Percentiles rank a stretch among this genome's conserved stretches.
phyloP scores from a whole-genome alignment of 2,113 vertebrate species.

The Bos indicus region DNA sequence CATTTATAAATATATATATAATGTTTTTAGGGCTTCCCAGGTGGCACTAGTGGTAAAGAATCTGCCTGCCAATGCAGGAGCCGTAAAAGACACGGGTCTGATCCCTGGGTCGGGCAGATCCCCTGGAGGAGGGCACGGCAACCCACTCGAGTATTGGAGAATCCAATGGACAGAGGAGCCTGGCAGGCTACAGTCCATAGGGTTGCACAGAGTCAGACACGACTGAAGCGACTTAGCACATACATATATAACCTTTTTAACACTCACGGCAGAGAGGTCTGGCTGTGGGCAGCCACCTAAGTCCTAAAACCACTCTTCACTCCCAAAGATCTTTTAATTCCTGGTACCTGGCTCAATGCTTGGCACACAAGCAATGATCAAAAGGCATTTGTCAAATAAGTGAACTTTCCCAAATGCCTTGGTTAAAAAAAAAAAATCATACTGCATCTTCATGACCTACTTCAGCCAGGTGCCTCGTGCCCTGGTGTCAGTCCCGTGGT shows the following conservation, averaged over 20 bases:
- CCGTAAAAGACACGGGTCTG: neutral
- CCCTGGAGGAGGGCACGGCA: neutral
- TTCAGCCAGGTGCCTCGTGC: neutral
- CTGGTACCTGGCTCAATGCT: neutral
- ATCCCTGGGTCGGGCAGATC: neutral
- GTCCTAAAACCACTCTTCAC: neutral
- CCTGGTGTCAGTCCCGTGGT: neutral
- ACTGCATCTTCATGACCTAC: neutral
- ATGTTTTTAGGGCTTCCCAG: neutral
- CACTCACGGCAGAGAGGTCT: neutral
- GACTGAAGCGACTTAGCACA: neutral
- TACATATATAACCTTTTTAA: neutral
- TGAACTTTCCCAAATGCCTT: neutral
- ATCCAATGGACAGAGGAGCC: neutral
- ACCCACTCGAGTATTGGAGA: neutral
- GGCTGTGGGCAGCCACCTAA: neutral
- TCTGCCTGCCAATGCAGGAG: neutral
- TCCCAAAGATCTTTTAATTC: neutral
- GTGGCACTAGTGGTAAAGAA: neutral
- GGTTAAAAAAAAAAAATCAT: neutral
- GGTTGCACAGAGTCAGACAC: neutral
- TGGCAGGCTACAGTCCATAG: neutral
- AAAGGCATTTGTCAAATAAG: neutral
- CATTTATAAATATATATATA: neutral
- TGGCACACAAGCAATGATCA: neutral